Conservation (phyloP, 2,888 invertebrate species). For the Drosophila sordidapex region DNA sequence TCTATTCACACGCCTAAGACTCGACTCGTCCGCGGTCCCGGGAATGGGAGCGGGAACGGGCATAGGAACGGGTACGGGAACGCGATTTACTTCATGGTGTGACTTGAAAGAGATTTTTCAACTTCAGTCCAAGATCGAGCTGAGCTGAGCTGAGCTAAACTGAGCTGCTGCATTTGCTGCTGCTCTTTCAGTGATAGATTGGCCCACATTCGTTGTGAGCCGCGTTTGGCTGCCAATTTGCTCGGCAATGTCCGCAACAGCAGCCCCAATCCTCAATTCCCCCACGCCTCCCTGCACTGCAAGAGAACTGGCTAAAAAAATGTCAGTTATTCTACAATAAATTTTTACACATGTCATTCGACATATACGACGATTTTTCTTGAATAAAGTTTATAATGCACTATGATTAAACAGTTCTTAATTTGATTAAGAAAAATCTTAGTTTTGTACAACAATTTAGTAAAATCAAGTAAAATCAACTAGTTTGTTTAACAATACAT, state of each 20-base stretch:
- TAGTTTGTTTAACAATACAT: not conserved
- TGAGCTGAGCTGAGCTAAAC: constrained; percentile 17
- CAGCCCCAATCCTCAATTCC: constrained; percentile 4
- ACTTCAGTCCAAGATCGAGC: constrained; percentile 15
- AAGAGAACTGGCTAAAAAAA: not conserved
- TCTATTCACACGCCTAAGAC: constrained; percentile 74
- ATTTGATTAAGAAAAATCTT: not conserved
- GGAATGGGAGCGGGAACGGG: constrained; percentile 35
- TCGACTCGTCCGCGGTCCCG: constrained; percentile 25
- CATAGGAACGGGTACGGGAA: constrained; percentile 29
- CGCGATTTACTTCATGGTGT: constrained; percentile 54
- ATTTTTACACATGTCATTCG: not conserved
- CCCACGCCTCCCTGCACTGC: not conserved
- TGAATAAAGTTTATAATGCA: not conserved
- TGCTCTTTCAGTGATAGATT: constrained; percentile 73
- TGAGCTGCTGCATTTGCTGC: constrained; percentile 18
- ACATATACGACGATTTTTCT: not conserved
- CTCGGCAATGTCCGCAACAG: constrained; percentile 34
- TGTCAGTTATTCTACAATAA: not conserved
- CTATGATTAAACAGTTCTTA: not conserved
- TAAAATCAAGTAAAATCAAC: not conserved
- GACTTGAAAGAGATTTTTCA: constrained; percentile 55
- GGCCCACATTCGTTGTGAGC: constrained; percentile 75
- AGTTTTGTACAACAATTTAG: not conserved
- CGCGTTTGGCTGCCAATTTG: constrained; percentile 55